Base-by-base conservation (phyloP, 2,888 invertebrate genomes). In the Rotaria socialis region DNA sequence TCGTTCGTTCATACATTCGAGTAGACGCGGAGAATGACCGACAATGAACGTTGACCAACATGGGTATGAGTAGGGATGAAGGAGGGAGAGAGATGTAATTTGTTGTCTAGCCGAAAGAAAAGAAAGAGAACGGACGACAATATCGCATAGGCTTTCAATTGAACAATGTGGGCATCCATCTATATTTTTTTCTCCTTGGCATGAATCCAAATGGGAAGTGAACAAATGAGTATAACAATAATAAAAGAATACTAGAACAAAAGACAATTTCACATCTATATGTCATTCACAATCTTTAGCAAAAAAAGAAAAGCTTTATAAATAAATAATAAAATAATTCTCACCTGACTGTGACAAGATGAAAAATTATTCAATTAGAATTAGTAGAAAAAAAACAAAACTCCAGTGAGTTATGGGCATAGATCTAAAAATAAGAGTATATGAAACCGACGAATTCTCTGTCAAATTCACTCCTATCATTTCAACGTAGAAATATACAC, bases 71-170 rank as follows among this genome's bases (percentile, higher is more conserved):
- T 58, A n/a, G n/a, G 67, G 5, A 24, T 0, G 27, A 56, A 5
- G 35, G 67, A 27, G 41, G 35, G 16, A 10, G 67, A 41, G 35
- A 67, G 35, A 47, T 80, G 14, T n/a, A 80, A 80, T 80, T 43
- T 80, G 80, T 80, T 47, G 80, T 80, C 47, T 80, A 80, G 80
- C 47, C 43, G 24, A 80, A 35, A 80, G 80, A 47, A 75, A 80
- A 47, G 80, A 80, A 80, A 80, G n/a, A 80, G 47, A 80, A 80
- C 67, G 67, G 35, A 67, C 67, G 67, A 67, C 67, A 35, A 35
- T 35, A 67, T 67, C 67, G 67, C 35, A 35, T 35, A 67, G 67
- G 67, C 67, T 41, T 67, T 24, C n/a, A 67, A 67, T 67, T 67
- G 67, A 67, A 67, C 67, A 41, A 35, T 41, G n/a, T 67, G 35